Conservation (phyloP, 2,797 vertebrate genomes). For the Spea hammondii region DNA sequence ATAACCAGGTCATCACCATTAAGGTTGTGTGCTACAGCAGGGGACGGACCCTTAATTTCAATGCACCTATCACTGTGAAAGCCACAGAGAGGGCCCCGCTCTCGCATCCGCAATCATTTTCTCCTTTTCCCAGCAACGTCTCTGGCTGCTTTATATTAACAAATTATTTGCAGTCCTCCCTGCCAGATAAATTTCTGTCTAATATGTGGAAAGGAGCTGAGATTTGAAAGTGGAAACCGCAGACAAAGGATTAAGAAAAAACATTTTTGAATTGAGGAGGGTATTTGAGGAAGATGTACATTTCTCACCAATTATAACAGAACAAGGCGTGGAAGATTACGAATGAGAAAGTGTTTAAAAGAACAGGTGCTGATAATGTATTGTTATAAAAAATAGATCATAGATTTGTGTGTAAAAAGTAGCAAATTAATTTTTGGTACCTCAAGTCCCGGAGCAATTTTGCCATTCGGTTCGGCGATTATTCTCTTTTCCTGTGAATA, state of each 20-base stretch:
- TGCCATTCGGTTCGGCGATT: no score
- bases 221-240: conserved; percentile 41
- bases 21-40: not conserved
- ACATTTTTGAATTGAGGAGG: conserved; percentile 16
- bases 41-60: not conserved
- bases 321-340: conserved; percentile 29
- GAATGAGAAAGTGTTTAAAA: conserved; percentile 35
- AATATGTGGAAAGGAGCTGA: conserved; percentile 42
- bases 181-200: conserved; percentile 42
- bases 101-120: conserved; percentile 33
- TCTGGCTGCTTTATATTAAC: conserved; percentile 47
- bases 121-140: conserved; percentile 35
- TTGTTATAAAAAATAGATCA: conserved; percentile 8
- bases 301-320: conserved; percentile 41
- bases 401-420: no score
- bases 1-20: not conserved
- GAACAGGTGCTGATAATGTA: conserved; percentile 19
- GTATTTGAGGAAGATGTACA: conserved; percentile 23
- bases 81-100: not conserved
- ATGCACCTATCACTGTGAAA: conserved; percentile 7
- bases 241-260: conserved; percentile 32
- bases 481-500: no score
- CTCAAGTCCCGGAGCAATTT: no score
- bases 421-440: no score
- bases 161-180: conserved; percentile 51